A percentile compares a stretch with the other conserved stretches of the same genome.
Evolutionary conservation across 1,140 invertebrate species (phyloP).

Genomic region (Gonatopus flavifemur): DNA sequence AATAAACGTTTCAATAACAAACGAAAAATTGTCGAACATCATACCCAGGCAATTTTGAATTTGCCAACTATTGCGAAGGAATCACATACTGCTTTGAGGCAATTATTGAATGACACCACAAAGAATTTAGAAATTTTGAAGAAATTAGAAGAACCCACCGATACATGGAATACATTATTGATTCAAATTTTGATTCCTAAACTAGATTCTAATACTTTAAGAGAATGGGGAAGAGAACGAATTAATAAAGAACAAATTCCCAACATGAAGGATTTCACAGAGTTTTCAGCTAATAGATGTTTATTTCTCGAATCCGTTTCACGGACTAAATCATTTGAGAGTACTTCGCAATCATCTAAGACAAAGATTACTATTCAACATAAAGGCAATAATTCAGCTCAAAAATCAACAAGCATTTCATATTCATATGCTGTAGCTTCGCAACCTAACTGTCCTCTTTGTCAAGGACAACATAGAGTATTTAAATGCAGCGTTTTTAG

Average conservation of each 20-base stretch:
- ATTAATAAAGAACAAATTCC: constrained; percentile 6
- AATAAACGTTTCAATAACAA: constrained; percentile 33
- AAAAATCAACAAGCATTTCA: not conserved
- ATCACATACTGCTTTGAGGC: constrained; percentile 12
- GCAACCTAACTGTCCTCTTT: constrained; percentile 9
- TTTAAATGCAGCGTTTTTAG: constrained; percentile 14
- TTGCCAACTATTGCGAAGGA: constrained; percentile 19
- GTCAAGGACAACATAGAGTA: constrained; percentile 10
- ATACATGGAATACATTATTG: constrained; percentile 24
- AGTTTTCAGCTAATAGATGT: constrained; percentile 13
- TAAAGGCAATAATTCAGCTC: too few species aligned
- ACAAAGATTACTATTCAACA: constrained; percentile 1
- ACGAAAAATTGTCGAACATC: constrained; percentile 24
- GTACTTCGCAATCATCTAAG: not conserved
- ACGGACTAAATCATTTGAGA: not conserved
- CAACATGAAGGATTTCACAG: not conserved
- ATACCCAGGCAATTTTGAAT: constrained; percentile 26
- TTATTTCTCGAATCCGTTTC: constrained; percentile 12
- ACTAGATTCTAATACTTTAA: constrained; percentile 7
- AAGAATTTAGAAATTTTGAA: constrained; percentile 19
- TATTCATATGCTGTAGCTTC: constrained; percentile 1
- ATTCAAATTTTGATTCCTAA: constrained; percentile 19
- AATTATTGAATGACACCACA: constrained; percentile 17
- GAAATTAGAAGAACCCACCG: constrained; percentile 23
- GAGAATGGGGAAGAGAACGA: constrained; percentile 17